These are phyloP conservation scores for Myopa testacea DNA, from an alignment of 2,888 invertebrate genomes.

Conservation along the genomic window DNA sequence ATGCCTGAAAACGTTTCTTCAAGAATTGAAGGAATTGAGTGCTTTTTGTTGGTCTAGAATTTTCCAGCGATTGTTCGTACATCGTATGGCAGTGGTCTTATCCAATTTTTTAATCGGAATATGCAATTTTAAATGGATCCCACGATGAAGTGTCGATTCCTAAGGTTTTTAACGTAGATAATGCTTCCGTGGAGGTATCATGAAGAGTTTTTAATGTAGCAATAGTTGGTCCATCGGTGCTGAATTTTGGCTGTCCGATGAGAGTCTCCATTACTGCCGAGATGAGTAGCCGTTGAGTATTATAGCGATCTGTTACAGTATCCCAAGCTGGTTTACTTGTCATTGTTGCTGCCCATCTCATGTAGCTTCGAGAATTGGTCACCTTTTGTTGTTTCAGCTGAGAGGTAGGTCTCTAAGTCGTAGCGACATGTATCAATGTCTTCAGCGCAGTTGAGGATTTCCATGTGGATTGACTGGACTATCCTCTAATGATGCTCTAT, in stretches of 20 bases:
- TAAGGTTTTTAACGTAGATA: conserved; percentile 15
- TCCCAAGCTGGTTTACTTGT: background rate
- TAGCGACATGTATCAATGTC: too few relatives aligned
- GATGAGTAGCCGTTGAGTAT: background rate
- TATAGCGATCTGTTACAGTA: conserved; percentile 11
- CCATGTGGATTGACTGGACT: too few relatives aligned
- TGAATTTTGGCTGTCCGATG: conserved; percentile 2
- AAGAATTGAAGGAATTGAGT: background rate
- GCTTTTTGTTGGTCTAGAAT: background rate
- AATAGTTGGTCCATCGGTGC: background rate
- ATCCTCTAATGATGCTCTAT: too few relatives aligned
- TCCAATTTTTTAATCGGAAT: conserved; percentile 11
- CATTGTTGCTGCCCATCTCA: too few relatives aligned
- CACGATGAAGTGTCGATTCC: conserved; percentile 17
- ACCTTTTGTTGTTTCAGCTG: too few relatives aligned
- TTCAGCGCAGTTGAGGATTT: too few relatives aligned
- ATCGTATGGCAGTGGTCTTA: conserved; percentile 1
- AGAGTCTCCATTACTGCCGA: background rate
- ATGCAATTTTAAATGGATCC: conserved; percentile 19
- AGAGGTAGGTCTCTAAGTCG: too few relatives aligned
- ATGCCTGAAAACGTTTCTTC: too few relatives aligned
- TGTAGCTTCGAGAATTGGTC: too few relatives aligned
- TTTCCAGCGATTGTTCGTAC: conserved; percentile 21
- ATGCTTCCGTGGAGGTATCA: background rate
- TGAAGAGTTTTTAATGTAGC: conserved; percentile 17